phyloP scores from a whole-genome alignment of 92 coral and sea anemone species.

The Plumapathes pennacea region DNA sequence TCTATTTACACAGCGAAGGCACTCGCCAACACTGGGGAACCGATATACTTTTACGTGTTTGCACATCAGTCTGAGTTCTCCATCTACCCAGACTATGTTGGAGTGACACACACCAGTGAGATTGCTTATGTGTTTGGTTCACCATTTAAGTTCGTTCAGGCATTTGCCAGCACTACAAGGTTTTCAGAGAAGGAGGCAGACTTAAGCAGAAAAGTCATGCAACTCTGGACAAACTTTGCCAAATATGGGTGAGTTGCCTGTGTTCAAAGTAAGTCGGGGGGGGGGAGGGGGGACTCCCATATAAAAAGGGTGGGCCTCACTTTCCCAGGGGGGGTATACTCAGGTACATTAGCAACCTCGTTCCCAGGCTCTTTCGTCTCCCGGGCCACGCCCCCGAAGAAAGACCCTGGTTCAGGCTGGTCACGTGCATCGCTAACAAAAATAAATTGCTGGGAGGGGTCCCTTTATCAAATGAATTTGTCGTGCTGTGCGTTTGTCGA shows the following conservation, averaged over 20 bases:
- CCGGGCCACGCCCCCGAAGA: no score
- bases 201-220: constrained; percentile 41
- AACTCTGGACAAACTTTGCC: constrained; percentile 77
- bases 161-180: not conserved
- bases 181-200: constrained; percentile 42
- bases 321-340: no score
- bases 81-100: constrained; percentile 12
- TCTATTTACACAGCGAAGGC: constrained; percentile 7
- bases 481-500: no score
- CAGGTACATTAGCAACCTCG: no score
- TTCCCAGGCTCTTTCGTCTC: no score
- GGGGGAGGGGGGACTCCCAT: no score
- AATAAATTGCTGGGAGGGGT: no score
- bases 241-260: constrained; percentile 58
- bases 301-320: no score
- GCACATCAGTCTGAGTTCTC: constrained; percentile 31
- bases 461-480: no score
- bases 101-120: constrained; percentile 15
- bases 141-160: not conserved
- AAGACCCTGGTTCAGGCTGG: no score
- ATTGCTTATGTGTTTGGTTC: constrained; percentile 21
- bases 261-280: not conserved
- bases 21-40: constrained; percentile 8
- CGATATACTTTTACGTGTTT: constrained; percentile 17
- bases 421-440: no score